These are phyloP conservation scores for Argyrosomus regius DNA, from an alignment of 2,797 vertebrate genomes.

Conservation along the genomic window DNA sequence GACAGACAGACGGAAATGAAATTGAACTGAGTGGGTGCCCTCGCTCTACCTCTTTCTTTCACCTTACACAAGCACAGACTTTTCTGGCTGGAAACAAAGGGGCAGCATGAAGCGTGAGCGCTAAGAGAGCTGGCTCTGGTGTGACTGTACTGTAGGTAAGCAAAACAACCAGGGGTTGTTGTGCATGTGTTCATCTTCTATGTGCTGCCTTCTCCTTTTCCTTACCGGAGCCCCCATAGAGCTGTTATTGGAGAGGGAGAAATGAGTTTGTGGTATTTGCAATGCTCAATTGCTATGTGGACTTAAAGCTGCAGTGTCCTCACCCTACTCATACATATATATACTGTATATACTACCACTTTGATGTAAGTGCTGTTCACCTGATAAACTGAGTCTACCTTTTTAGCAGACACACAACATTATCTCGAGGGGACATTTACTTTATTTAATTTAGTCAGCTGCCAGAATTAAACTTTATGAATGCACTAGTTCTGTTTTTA, in stretches of 20 bases:
- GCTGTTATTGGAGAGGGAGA: conserved; percentile 77
- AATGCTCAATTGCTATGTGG: conserved; percentile 74
- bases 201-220: conserved; percentile 52
- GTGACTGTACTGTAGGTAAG: conserved; percentile 60
- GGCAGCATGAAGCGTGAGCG: conserved; percentile 55
- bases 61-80: conserved; percentile 70
- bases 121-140: conserved; percentile 56
- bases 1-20: conserved; percentile 72
- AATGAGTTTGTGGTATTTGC: conserved; percentile 82
- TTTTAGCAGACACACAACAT: neutral
- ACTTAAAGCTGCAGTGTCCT: conserved; percentile 83
- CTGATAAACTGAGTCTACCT: conserved; percentile 3
- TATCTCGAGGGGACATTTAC: neutral
- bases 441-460: neutral
- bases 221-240: conserved; percentile 59
- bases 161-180: conserved; percentile 51
- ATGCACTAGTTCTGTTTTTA: neutral
- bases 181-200: conserved; percentile 61
- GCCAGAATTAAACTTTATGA: conserved; percentile 62
- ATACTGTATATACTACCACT: conserved; percentile 50
- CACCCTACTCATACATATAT: conserved; percentile 34
- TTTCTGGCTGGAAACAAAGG: conserved; percentile 81
- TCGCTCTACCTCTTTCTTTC: conserved; percentile 45
- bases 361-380: conserved; percentile 25
- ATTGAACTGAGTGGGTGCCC: conserved; percentile 67